These are phyloP conservation scores for Chrysemys picta DNA, from an alignment of 2,113 vertebrate genomes.

Conservation along the genomic window DNA sequence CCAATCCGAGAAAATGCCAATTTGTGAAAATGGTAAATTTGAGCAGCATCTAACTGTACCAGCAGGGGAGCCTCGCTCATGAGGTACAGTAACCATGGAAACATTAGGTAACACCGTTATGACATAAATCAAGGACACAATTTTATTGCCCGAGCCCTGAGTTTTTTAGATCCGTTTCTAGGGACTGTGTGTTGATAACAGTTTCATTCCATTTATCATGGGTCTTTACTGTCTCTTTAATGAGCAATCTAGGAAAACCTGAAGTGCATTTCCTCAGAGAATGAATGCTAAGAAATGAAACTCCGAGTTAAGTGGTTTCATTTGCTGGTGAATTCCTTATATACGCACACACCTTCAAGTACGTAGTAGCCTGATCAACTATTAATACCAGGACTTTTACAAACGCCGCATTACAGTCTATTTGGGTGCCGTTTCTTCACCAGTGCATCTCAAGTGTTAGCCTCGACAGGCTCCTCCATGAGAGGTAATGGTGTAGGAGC, in stretches of 20 bases:
- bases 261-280: slow-evolving; percentile 52
- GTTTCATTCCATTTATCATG: slow-evolving; percentile 63
- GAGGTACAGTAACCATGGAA: slow-evolving; percentile 60
- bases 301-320: slow-evolving; percentile 37
- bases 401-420: rapidly evolving
- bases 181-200: slow-evolving; percentile 51
- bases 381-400: slow-evolving; percentile 3
- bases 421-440: background rate
- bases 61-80: slow-evolving; percentile 27
- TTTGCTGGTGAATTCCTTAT: slow-evolving; percentile 30
- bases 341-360: background rate
- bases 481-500: background rate
- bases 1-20: rapidly evolving
- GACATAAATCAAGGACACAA: slow-evolving; percentile 13
- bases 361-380: background rate
- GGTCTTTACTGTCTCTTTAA: slow-evolving; percentile 57
- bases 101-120: slow-evolving; percentile 7
- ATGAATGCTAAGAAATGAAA: slow-evolving; percentile 51
- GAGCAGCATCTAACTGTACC: slow-evolving; percentile 1
- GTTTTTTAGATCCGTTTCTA: slow-evolving; percentile 29
- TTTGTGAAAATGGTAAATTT: background rate
- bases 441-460: rapidly evolving
- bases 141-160: slow-evolving; percentile 6
- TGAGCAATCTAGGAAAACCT: slow-evolving; percentile 72
- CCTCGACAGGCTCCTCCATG: rapidly evolving